Percentiles rank a stretch among this genome's conserved stretches.
phyloP scores from a whole-genome alignment of 64 coral and sea anemone genomes.

The Montipora sp. region DNA sequence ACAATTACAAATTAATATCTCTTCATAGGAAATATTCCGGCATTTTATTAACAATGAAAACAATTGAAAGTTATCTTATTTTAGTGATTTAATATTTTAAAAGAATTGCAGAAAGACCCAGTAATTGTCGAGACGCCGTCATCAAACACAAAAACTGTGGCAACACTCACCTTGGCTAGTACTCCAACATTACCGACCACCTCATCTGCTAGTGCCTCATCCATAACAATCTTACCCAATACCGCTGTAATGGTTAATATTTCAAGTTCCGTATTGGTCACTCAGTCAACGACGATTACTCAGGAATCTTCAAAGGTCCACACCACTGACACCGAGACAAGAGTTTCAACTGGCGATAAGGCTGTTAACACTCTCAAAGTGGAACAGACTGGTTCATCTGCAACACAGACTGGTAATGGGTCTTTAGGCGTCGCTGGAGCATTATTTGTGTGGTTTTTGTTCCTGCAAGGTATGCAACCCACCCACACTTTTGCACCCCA shows the following conservation, averaged over 20 bases:
- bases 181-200: background rate
- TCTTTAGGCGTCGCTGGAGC: constrained; percentile 28
- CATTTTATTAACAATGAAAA: too few species aligned
- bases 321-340: background rate
- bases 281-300: background rate
- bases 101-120: background rate
- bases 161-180: background rate
- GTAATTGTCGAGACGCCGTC: background rate
- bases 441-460: constrained; percentile 44
- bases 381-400: background rate
- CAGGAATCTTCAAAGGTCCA: background rate
- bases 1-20: too few species aligned
- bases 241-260: background rate
- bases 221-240: background rate
- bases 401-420: background rate
- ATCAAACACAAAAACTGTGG: too few species aligned
- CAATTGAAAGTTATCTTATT: too few species aligned
- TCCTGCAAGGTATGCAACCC: constrained; percentile 6
- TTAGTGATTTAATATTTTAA: too few species aligned
- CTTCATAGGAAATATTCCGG: too few species aligned
- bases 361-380: background rate
- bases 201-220: background rate
- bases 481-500: background rate
- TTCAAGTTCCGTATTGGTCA: background rate
- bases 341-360: background rate